Base-by-base conservation (phyloP, 2,888 invertebrate species). In the Augiades crinisus region DNA sequence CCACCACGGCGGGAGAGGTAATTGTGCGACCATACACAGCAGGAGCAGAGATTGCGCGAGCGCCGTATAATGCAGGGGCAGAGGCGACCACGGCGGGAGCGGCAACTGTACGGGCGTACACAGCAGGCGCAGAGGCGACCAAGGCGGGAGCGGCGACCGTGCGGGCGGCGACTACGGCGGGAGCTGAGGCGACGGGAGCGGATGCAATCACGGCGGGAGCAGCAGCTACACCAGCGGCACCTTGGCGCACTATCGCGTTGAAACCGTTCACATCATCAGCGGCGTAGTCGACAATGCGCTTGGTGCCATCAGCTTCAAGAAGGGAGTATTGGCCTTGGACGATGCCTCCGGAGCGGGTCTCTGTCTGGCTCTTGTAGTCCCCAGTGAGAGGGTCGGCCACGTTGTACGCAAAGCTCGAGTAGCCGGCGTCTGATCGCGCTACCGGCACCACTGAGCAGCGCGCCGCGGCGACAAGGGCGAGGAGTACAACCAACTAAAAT, bases 371-470 rank as follows among this genome's bases (percentile, higher is more conserved):
- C 73, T 91, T 91, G 74, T 67, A 86, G 79, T 92, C 92, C 8
- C 92, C 91, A 53, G 91, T 92, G 72, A 85, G 70, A 61, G 88
- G 85, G 68, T 92, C 92, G 21, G 91, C 90, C 22, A 92, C 90
- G 59, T 91, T 90, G 72, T 92, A 92, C 1, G 90, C 81, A 72
- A 89, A 92, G 73, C 89, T 88, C 58, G 91, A 73, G 72, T 81
- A 86, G 75, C 86, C 87, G 61, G 73, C 65, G 71, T 90, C 91
- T 72, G 86, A 90, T 71, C 81, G 86, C 67, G 84, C 90, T 61
- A 91, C 81, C 63, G 90, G 91, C 70, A 87, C 85, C 62, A 73
- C 74, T 64, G 83, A 86, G 67, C 76, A 68, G 58, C 80, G 83
- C 62, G 77, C 79, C 64, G 70, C 69, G 60, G 80, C 80, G 66